These are phyloP conservation scores for Bicyclus anynana DNA, from an alignment of 1,140 invertebrate species.

Conservation along the genomic window DNA sequence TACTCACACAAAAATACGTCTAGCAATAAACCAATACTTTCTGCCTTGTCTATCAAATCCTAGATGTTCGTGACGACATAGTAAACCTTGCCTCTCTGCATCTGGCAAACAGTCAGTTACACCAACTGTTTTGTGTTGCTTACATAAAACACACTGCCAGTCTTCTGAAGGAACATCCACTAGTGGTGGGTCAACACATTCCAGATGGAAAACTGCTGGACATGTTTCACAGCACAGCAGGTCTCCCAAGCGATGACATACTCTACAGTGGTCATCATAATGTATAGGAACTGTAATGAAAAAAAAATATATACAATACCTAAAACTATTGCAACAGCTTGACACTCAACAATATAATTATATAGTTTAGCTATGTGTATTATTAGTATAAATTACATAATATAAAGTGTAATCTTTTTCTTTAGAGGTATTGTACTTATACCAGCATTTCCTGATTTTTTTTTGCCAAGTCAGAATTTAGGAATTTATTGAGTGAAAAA, in stretches of 20 bases:
- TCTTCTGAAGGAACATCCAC: slow-evolving; percentile 96
- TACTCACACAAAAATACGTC: slow-evolving; percentile 95
- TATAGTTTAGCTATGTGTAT: too few relatives aligned
- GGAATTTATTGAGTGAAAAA: too few relatives aligned
- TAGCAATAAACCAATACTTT: slow-evolving; percentile 97
- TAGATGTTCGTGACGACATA: slow-evolving; percentile 94
- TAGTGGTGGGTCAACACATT: slow-evolving; percentile 96
- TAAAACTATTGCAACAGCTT: too few relatives aligned
- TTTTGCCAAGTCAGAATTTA: too few relatives aligned
- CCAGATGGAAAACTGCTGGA: slow-evolving; percentile 96
- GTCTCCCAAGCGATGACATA: slow-evolving; percentile 96
- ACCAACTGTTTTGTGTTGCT: slow-evolving; percentile 92
- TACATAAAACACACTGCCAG: slow-evolving; percentile 96
- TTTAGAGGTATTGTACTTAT: too few relatives aligned
- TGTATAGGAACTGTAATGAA: slow-evolving; percentile 87
- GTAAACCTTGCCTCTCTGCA: slow-evolving; percentile 92
- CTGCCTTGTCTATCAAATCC: slow-evolving; percentile 96
- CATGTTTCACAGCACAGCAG: slow-evolving; percentile 97
- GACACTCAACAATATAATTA: too few relatives aligned
- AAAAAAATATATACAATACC: neutral
- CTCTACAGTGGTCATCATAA: slow-evolving; percentile 96
- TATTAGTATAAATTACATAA: too few relatives aligned
- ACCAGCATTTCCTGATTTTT: too few relatives aligned
- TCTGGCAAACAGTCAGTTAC: slow-evolving; percentile 95
- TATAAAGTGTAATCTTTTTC: too few relatives aligned